phyloP scores from a whole-genome alignment of 2,888 invertebrate genomes.

The Bellardia pandia region DNA sequence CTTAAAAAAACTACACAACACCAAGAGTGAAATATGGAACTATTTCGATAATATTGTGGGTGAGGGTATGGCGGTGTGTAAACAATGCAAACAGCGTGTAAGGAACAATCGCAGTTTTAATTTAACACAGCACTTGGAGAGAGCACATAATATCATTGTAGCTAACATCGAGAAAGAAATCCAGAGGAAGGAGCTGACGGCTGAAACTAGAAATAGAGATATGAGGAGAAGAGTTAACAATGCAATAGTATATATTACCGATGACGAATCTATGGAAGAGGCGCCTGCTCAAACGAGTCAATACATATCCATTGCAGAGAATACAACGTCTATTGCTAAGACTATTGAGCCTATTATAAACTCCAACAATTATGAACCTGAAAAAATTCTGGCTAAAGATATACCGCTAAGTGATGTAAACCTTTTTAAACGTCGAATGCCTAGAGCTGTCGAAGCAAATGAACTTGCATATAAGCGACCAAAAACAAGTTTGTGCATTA shows the following conservation, averaged over 20 bases:
- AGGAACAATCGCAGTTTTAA: constrained; percentile 29
- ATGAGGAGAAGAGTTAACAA: background rate
- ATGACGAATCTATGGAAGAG: background rate
- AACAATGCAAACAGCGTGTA: constrained; percentile 45
- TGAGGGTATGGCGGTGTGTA: constrained; percentile 32
- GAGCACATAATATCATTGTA: background rate
- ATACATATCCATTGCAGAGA: too few species aligned
- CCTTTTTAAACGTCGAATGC: background rate
- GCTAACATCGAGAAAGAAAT: background rate
- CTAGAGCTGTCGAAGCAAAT: background rate
- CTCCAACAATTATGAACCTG: too few species aligned
- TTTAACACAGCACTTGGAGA: constrained; percentile 22
- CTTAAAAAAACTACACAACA: constrained; percentile 18
- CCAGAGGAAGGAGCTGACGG: background rate
- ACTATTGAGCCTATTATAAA: too few species aligned
- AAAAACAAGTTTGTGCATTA: background rate
- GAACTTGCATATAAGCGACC: background rate
- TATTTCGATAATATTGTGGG: constrained; percentile 38
- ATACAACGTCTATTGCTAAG: too few species aligned
- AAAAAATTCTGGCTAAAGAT: too few species aligned
- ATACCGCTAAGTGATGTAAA: too few species aligned
- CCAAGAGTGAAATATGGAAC: constrained; percentile 34
- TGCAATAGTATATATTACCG: background rate
- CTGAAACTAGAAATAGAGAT: background rate
- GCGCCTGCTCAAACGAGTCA: background rate